A percentile compares a stretch with the other conserved stretches of the same genome.
Conservation (phyloP, 2,888 invertebrate genomes). For the Empis livida region DNA sequence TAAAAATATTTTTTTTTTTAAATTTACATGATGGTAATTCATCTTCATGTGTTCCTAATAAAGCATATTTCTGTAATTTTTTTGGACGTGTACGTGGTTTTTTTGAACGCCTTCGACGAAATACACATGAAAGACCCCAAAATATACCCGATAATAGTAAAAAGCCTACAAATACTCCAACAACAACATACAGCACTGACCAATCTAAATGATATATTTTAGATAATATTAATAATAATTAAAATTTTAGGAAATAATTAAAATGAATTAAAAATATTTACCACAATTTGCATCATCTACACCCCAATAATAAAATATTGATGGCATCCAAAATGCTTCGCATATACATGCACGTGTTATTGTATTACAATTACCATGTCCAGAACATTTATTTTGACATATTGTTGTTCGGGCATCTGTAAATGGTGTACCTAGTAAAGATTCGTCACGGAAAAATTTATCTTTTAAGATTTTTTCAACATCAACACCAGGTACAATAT, state of each 20-base stretch:
- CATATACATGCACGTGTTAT: conserved; percentile 74
- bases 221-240: too few species aligned
- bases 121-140: conserved; percentile 52
- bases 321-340: conserved; percentile 96
- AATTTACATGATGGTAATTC: conserved; percentile 38
- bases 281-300: conserved; percentile 69
- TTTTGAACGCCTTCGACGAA: conserved; percentile 39
- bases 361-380: conserved; percentile 80
- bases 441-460: conserved; percentile 55
- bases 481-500: conserved; percentile 43
- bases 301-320: conserved; percentile 51
- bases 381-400: conserved; percentile 87
- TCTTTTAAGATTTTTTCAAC: conserved; percentile 53
- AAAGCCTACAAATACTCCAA: conserved; percentile 52
- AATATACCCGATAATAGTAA: conserved; percentile 45
- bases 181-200: conserved; percentile 85
- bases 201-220: too few species aligned
- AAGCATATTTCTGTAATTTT: conserved; percentile 51
- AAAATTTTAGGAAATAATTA: not conserved
- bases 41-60: conserved; percentile 56
- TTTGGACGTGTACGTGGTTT: conserved; percentile 41
- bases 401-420: conserved; percentile 67
- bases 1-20: not conserved
- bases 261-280: conserved; percentile 24
- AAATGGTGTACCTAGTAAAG: conserved; percentile 56